A percentile compares a stretch with the other conserved stretches of the same genome.
phyloP scores from a whole-genome alignment of 2,113 vertebrate species.

The Cercocebus atys region DNA sequence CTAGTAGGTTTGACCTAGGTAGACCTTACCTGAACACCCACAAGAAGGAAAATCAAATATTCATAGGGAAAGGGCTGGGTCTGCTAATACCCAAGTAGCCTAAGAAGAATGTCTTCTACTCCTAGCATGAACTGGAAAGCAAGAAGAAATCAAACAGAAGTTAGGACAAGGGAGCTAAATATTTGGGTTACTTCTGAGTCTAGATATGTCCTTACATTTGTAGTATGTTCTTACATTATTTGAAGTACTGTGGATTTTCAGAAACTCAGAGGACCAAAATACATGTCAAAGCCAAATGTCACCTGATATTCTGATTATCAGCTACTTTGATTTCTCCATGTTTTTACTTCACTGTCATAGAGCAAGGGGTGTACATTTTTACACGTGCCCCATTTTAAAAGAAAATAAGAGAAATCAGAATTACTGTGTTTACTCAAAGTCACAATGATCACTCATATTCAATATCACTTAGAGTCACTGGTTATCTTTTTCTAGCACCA shows the following conservation, averaged over 20 bases:
- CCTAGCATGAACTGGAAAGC: background rate
- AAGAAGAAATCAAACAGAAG: conserved; percentile 5
- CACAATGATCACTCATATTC: background rate
- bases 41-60: conserved; percentile 39
- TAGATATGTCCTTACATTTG: conserved; percentile 18
- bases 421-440: background rate
- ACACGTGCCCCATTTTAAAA: background rate
- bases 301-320: background rate
- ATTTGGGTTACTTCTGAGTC: conserved; percentile 16
- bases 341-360: background rate
- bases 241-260: background rate
- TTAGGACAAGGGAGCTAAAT: background rate
- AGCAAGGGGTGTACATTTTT: background rate
- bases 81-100: background rate
- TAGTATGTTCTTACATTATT: conserved; percentile 22
- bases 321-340: background rate
- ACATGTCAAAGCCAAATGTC: background rate
- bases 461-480: conserved; percentile 7
- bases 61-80: background rate
- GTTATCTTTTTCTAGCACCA: background rate
- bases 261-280: conserved; percentile 32
- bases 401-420: conserved; percentile 30
- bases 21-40: background rate
- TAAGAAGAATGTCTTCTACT: background rate
- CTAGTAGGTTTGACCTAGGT: background rate